A percentile compares a stretch with the other conserved stretches of the same genome.
Evolutionary conservation across 1,140 invertebrate species (phyloP).

Genomic region (Calephelis nemesis): DNA sequence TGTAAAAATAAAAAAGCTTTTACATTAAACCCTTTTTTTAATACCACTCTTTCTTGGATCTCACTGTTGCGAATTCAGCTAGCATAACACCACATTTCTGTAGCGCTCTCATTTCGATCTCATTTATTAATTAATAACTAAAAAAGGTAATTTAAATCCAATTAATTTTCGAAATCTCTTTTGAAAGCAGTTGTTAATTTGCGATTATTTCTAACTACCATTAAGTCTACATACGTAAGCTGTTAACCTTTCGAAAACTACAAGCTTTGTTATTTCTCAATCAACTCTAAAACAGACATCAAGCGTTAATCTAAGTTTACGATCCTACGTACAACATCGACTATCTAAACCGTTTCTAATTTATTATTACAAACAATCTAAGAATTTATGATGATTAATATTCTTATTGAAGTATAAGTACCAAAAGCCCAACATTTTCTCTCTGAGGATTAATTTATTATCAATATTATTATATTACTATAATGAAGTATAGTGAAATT

Average conservation of each 20-base stretch:
- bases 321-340: constrained; percentile 1
- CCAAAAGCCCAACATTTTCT: background rate
- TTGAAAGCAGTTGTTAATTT: constrained; percentile 8
- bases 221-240: constrained; percentile 3
- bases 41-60: too few species aligned
- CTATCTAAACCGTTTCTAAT: constrained; percentile 3
- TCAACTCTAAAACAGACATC: constrained; percentile 16
- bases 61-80: too few species aligned
- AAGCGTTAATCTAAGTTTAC: constrained; percentile 8
- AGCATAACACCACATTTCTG: too few species aligned
- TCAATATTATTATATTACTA: background rate
- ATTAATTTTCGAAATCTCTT: too few species aligned
- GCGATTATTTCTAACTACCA: constrained; percentile 8
- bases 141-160: too few species aligned
- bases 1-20: too few species aligned
- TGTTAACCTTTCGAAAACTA: constrained; percentile 1
- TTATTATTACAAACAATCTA: constrained; percentile 8
- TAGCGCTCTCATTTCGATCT: too few species aligned
- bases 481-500: too few species aligned
- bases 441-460: background rate
- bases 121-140: too few species aligned
- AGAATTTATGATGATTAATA: background rate
- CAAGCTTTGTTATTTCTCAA: constrained; percentile 40
- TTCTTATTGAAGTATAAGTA: background rate
- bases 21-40: too few species aligned